These are phyloP conservation scores for Polyergus mexicanus DNA, from an alignment of 1,140 invertebrate species.

Conservation along the genomic window DNA sequence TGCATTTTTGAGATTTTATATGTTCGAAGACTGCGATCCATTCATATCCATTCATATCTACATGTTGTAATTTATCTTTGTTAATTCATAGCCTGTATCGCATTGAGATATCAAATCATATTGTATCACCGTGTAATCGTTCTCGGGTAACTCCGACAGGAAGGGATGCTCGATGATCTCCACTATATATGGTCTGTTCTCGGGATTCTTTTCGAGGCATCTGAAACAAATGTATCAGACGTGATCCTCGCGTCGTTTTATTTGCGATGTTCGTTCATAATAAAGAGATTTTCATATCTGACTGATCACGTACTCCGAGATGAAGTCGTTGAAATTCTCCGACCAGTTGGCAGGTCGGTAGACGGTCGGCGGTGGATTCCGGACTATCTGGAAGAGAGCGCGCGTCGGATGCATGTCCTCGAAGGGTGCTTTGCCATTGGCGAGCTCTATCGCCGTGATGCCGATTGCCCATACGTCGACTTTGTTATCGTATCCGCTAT, in stretches of 20 bases:
- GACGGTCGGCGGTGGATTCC: conserved; percentile 94
- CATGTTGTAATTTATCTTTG: not conserved
- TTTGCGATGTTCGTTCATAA: not conserved
- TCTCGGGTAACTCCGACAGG: conserved; percentile 90
- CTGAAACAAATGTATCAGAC: conserved; percentile 84
- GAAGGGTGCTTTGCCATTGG: conserved; percentile 94
- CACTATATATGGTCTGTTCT: conserved; percentile 94
- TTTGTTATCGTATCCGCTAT: conserved; percentile 90
- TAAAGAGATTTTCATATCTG: conserved; percentile 32
- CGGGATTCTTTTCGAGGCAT: conserved; percentile 96
- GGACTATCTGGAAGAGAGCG: conserved; percentile 94
- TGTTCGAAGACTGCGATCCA: not conserved
- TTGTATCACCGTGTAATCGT: conserved; percentile 90
- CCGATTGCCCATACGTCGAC: conserved; percentile 97
- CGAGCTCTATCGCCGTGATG: conserved; percentile 96
- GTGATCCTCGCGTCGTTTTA: not conserved
- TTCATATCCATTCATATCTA: not conserved
- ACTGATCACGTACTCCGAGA: conserved; percentile 90
- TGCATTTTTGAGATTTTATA: not conserved
- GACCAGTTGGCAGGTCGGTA: conserved; percentile 92
- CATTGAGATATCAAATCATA: not conserved
- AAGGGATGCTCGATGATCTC: conserved; percentile 97
- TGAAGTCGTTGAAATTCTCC: conserved; percentile 93
- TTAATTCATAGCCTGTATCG: not conserved
- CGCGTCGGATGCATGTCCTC: conserved; percentile 95